Evolutionary conservation across 2,113 vertebrate genomes (phyloP).

Genomic region (Anguilla japonica): DNA sequence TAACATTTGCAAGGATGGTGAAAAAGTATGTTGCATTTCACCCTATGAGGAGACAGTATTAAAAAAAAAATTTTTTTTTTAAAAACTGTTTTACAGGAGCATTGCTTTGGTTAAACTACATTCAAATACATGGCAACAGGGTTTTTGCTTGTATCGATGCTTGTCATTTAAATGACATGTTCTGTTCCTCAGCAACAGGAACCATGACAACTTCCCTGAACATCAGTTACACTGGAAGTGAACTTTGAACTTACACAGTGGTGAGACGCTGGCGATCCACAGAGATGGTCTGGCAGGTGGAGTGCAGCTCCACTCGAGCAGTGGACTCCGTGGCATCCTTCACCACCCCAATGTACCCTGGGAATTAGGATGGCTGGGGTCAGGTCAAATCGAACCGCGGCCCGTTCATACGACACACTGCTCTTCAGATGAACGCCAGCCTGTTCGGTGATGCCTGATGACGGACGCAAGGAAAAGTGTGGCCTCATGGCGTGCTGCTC

Average conservation of each 20-base stretch:
- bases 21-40: too few relatives aligned
- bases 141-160: too few relatives aligned
- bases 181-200: not conserved
- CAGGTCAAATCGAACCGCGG: not conserved
- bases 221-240: not conserved
- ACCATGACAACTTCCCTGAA: not conserved
- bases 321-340: slow-evolving; percentile 94
- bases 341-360: slow-evolving; percentile 92
- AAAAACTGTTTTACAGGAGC: too few relatives aligned
- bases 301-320: slow-evolving; percentile 87
- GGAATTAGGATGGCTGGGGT: not conserved
- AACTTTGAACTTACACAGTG: slow-evolving; percentile 72
- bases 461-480: not conserved
- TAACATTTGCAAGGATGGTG: too few relatives aligned
- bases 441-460: not conserved
- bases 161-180: too few relatives aligned
- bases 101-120: too few relatives aligned
- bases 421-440: not conserved
- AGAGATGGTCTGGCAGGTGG: slow-evolving; percentile 95
- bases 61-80: too few relatives aligned
- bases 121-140: too few relatives aligned
- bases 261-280: slow-evolving; percentile 89
- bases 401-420: not conserved
- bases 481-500: not conserved
- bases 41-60: too few relatives aligned